Evolutionary conservation across 37 sponge, comb jelly and placozoan genomes (phyloP).

Genomic region (Corticium candelabrum): DNA sequence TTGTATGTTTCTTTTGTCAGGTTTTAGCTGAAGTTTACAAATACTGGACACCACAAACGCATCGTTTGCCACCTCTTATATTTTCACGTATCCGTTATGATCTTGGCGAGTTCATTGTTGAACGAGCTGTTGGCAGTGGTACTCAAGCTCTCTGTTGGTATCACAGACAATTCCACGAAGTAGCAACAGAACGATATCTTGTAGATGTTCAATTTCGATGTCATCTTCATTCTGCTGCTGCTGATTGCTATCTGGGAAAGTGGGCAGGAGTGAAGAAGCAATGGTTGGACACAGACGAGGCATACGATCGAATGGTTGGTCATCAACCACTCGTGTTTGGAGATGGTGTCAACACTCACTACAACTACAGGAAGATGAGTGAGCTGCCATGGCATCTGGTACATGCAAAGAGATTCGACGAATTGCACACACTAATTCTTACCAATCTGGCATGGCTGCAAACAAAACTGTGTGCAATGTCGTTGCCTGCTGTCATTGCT

Average conservation of each 20-base stretch:
- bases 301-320: constrained; percentile 27
- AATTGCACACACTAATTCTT: constrained; percentile 31
- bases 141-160: constrained; percentile 40
- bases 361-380: constrained; percentile 44
- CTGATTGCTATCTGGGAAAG: constrained; percentile 34
- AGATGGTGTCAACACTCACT: constrained; percentile 11
- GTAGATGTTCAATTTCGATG: neutral
- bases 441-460: constrained; percentile 41
- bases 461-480: constrained; percentile 12
- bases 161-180: constrained; percentile 56
- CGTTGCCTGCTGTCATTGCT: constrained; percentile 22
- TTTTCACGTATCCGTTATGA: constrained; percentile 38
- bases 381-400: constrained; percentile 54
- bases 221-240: constrained; percentile 11
- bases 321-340: constrained; percentile 30
- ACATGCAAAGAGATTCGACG: constrained; percentile 2
- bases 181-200: constrained; percentile 33
- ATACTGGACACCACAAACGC: constrained; percentile 50
- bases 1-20: too few relatives aligned
- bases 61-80: constrained; percentile 37
- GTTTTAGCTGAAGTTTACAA: constrained; percentile 56
- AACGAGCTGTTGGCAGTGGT: constrained; percentile 27
- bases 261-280: constrained; percentile 11
- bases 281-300: constrained; percentile 10
- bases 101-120: constrained; percentile 34